Evolutionary conservation across 2,888 invertebrate genomes (phyloP), one percentile per base, ranked within the genome.

Genomic region (Halictus quadricinctus): DNA sequence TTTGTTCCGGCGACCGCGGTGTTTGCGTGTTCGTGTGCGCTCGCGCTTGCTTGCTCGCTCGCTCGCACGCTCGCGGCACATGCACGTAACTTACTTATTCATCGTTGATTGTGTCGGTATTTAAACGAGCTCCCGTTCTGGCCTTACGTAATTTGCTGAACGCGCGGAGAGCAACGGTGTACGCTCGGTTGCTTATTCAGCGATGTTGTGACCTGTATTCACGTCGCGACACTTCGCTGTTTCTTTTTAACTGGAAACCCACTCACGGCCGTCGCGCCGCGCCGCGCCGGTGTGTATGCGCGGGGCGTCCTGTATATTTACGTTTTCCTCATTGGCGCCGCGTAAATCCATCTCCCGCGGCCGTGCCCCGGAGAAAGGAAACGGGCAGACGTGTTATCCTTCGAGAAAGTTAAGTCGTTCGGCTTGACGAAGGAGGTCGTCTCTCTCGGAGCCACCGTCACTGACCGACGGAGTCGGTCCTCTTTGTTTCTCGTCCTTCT

Each of bases 201-300:
- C 93, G 88, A 92, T 91, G 92, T 90, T 91, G 92, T 93, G 93
- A 94, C 94, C 94, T 89, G 92, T 93, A 93, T 94, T 92, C 90
- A 83, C 87, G 83, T 85, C 88, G 87, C 90, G 90, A 90, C 90
- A 91, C 87, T 87, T 87, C 80, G 86, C 82, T 87, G 82, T 86
- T 89, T 89, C 89, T 88, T 90, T 90, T 90, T 89, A 41, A 89
- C 91, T 90, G 87, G 88, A 89, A 91, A 90, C 87, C 90, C 85
- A 90, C 81, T 85, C 85, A 77, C 72, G 76, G 69, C 25, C 72
- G 64, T 36, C 36, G 36, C 36, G 36, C 8, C 54, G 8, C 21
- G 48, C 43, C 50, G 25, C 10, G 21, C 69, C n/a, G 41, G n/a
- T n/a, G 43, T 70, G 74, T 83, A 54, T 73, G 60, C 60, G 76